Evolutionary conservation across 2,888 invertebrate genomes (phyloP).

Genomic region (Chloromyia formosa): DNA sequence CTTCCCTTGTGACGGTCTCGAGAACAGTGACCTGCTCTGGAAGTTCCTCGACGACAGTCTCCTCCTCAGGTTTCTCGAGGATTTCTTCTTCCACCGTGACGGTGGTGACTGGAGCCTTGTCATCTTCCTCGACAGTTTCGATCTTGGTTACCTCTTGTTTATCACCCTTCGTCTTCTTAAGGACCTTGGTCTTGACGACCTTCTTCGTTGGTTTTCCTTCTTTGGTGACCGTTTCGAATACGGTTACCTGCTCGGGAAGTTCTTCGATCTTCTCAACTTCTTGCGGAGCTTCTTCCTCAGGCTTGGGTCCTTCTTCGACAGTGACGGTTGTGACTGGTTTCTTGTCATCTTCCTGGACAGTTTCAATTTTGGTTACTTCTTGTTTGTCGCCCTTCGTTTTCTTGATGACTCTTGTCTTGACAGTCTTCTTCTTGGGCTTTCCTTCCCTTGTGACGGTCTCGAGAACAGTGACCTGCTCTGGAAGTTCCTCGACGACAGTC

Average conservation of each 20-base stretch:
- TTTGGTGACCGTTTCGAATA: slow-evolving; percentile 60
- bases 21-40: slow-evolving; percentile 55
- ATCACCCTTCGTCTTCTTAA: slow-evolving; percentile 58
- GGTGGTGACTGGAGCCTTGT: slow-evolving; percentile 54
- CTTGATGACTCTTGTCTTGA: slow-evolving; percentile 51
- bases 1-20: slow-evolving; percentile 52
- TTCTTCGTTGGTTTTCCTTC: slow-evolving; percentile 55
- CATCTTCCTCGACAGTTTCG: slow-evolving; percentile 59
- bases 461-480: slow-evolving; percentile 57
- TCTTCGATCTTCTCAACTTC: slow-evolving; percentile 45
- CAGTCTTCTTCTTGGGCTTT: slow-evolving; percentile 56
- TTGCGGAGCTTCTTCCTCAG: slow-evolving; percentile 51
- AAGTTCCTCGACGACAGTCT: slow-evolving; percentile 49
- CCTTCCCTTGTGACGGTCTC: slow-evolving; percentile 58
- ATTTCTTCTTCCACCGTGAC: slow-evolving; percentile 51
- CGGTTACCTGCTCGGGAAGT: slow-evolving; percentile 53
- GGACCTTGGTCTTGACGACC: slow-evolving; percentile 56
- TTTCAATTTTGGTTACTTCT: slow-evolving; percentile 37
- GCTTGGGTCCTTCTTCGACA: slow-evolving; percentile 49
- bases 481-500: slow-evolving; percentile 56
- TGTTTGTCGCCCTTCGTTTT: slow-evolving; percentile 29
- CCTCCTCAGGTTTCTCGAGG: slow-evolving; percentile 51
- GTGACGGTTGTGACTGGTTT: slow-evolving; percentile 56
- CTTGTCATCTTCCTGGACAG: slow-evolving; percentile 56
- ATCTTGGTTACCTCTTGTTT: slow-evolving; percentile 56